Percentiles rank a stretch among this genome's conserved stretches.
Evolutionary conservation across 30 jellyfish, hydroid and myxozoan genomes (phyloP).

Genomic region (Aurelia sp.): DNA sequence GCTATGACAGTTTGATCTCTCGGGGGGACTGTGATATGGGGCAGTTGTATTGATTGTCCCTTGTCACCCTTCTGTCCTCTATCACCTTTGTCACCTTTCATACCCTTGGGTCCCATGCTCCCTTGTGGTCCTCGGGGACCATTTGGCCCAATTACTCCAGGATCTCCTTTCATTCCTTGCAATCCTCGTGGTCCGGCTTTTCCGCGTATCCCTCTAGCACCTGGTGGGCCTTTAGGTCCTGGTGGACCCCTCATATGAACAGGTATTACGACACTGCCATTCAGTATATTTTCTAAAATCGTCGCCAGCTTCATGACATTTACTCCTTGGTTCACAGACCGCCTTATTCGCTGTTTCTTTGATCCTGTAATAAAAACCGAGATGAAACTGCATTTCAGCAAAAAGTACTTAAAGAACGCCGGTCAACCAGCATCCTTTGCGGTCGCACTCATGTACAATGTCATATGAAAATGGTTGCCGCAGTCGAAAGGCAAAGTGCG

Average conservation of each 20-base stretch:
- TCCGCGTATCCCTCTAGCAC: conserved; percentile 24
- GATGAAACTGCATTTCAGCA: too few relatives aligned
- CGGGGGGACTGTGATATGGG: conserved; percentile 4
- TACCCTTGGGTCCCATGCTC: conserved; percentile 6
- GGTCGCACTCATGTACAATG: too few relatives aligned
- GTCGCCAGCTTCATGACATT: neutral
- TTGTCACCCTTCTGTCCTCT: conserved; percentile 12
- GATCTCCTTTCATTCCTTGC: neutral
- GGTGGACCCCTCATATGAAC: neutral
- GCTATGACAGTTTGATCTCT: conserved; percentile 7
- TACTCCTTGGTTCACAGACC: neutral
- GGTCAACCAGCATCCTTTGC: too few relatives aligned
- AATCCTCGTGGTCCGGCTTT: conserved; percentile 31
- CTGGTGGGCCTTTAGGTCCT: conserved; percentile 16
- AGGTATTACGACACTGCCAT: neutral
- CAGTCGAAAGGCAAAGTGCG: too few relatives aligned
- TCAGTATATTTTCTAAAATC: neutral
- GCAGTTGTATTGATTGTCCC: neutral
- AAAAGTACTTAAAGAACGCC: too few relatives aligned
- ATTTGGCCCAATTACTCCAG: neutral
- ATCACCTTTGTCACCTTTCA: neutral
- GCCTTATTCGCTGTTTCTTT: neutral
- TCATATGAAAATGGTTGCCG: too few relatives aligned
- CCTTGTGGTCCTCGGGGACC: conserved; percentile 26
- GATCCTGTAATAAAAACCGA: neutral